Conservation (phyloP, 2,888 invertebrate genomes). For the Aphidius colemani region DNA sequence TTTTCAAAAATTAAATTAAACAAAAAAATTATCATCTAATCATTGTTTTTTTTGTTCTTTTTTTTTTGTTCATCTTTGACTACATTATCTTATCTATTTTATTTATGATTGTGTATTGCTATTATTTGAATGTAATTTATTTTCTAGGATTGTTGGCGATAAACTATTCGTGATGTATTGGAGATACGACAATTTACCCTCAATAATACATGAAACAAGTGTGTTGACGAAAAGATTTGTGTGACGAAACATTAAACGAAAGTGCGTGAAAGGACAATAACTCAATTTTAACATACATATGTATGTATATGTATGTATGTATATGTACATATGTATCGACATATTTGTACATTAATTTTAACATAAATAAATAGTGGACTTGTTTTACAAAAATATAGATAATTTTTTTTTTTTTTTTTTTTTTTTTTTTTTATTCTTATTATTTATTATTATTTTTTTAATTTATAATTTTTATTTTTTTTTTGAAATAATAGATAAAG, state of each 20-base stretch:
- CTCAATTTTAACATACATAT: not conserved
- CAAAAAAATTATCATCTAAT: too few species aligned
- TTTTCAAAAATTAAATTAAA: too few species aligned
- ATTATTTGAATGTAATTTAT: conserved; percentile 22
- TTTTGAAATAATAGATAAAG: conserved; percentile 27
- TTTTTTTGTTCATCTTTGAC: not conserved
- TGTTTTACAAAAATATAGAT: too few species aligned
- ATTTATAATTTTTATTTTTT: too few species aligned
- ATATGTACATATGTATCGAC: too few species aligned
- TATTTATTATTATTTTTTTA: not conserved
- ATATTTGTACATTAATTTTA: too few species aligned
- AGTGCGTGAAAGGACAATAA: conserved; percentile 8
- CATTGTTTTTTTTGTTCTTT: not conserved
- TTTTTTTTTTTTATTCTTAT: not conserved
- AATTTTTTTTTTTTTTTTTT: too few species aligned
- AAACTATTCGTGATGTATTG: conserved; percentile 56
- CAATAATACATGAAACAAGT: conserved; percentile 54
- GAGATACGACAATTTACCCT: conserved; percentile 56
- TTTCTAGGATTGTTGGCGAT: conserved; percentile 51
- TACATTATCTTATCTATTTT: too few species aligned
- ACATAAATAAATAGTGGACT: too few species aligned
- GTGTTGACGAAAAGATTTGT: conserved; percentile 51
- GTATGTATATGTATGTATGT: too few species aligned
- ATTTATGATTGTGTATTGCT: too few species aligned
- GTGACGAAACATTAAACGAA: conserved; percentile 51